Evolutionary conservation across 2,797 vertebrate species (phyloP), one percentile per base, ranked within the genome.

Genomic region (Champsocephalus gunnari): DNA sequence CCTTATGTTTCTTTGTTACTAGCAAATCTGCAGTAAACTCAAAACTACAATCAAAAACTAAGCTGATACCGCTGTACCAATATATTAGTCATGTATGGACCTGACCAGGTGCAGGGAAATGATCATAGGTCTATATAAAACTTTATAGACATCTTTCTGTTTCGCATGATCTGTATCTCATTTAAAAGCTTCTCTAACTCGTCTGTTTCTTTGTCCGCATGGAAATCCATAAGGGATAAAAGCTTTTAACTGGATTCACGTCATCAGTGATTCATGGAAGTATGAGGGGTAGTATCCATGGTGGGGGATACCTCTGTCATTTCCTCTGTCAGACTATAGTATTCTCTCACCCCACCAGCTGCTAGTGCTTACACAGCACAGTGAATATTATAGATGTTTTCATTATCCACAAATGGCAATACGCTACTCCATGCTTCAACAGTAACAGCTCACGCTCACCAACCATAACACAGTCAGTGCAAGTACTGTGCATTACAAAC

Each of bases 381-480:
- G 50, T 76, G 75, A 71, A 88, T 72, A 69, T 76, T 62, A 89
- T 83, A 44, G 88, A 88, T 89, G 81, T 73, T 68, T 71, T 85
- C 70, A 84, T 87, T 83, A 87, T 63, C 69, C 71, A 72, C 66
- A 38, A 59, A 34, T 57, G 51, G 62, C 59, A 78, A 66, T 81
- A 63, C 5, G 5, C 76, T 73, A 61, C 51, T 14, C n/a, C 54
- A 21, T 10, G 66, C 63, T 72, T 82, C 59, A 45, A 45, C 51
- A 77, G 3, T 34, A 5, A 75, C 14, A 48, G 49, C 56, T 71
- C 34, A 47, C 0, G 6, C 19, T 75, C 47, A 16, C 62, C 50
- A 73, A 79, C 47, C 48, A 12, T 34, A 14, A 43, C 34, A 34
- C n/a, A 16, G 49, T 53, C 43, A 58, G 32, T 53, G 13, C 19